These are phyloP conservation scores for Chelon labrosus DNA, from an alignment of 2,797 vertebrate genomes.

Conservation along the genomic window DNA sequence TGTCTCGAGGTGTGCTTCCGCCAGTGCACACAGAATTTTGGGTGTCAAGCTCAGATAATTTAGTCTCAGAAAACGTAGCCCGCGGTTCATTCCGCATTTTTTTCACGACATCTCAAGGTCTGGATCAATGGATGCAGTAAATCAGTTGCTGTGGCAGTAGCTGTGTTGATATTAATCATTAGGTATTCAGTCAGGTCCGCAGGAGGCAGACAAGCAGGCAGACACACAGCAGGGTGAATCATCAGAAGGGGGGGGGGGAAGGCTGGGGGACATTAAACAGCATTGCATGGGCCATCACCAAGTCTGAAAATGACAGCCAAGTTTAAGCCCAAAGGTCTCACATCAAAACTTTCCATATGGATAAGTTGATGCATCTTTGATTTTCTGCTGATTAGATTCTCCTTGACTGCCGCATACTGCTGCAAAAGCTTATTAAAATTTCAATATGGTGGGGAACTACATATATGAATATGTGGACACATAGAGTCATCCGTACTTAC, in stretches of 20 bases:
- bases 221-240: conserved; percentile 64
- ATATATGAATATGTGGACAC: not conserved
- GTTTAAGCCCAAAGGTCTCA: conserved; percentile 39
- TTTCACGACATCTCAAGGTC: conserved; percentile 63
- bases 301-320: conserved; percentile 58
- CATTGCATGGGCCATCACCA: conserved; percentile 50
- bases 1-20: conserved; percentile 20
- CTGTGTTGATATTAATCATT: conserved; percentile 75
- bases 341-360: conserved; percentile 40
- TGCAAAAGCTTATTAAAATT: not conserved
- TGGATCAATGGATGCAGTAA: conserved; percentile 62
- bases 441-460: not conserved
- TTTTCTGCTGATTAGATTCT: conserved; percentile 24
- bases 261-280: conserved; percentile 49
- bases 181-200: conserved; percentile 67
- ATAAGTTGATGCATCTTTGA: conserved; percentile 28
- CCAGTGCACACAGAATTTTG: conserved; percentile 21
- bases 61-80: conserved; percentile 46
- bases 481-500: too few species aligned
- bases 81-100: conserved; percentile 37
- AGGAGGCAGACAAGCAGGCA: conserved; percentile 43
- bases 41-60: conserved; percentile 48
- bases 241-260: conserved; percentile 42
- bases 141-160: conserved; percentile 50
- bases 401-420: conserved; percentile 3